Conservation (phyloP, 2,888 invertebrate species). For the Herminia tarsipennalis region DNA sequence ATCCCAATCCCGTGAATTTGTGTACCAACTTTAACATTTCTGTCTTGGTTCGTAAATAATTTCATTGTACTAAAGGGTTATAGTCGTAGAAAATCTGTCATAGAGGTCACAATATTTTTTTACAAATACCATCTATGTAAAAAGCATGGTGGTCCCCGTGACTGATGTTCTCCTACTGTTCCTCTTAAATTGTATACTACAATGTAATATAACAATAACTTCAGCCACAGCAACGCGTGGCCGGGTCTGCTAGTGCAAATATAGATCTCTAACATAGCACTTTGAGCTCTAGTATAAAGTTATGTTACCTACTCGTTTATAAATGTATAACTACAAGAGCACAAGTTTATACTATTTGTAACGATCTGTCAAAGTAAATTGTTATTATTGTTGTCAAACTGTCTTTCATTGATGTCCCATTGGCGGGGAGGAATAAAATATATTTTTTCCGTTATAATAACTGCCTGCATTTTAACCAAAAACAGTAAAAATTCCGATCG, state of each 20-base stretch:
- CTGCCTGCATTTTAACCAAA: no score
- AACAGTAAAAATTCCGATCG: no score
- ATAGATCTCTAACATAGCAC: no score
- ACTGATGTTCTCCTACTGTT: not conserved
- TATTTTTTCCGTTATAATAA: no score
- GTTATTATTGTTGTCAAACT: no score
- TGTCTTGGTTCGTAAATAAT: conserved; percentile 22
- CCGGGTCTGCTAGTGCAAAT: conserved; percentile 1
- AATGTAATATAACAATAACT: not conserved
- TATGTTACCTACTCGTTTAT: no score
- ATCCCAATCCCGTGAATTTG: conserved; percentile 30
- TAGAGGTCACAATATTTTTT: not conserved
- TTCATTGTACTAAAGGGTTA: conserved; percentile 10
- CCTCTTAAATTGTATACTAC: not conserved
- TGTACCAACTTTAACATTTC: conserved; percentile 30
- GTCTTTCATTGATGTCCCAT: no score
- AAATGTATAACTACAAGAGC: no score
- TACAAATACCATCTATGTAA: conserved; percentile 1
- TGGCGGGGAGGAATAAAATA: no score
- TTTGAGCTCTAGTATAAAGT: no score
- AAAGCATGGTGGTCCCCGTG: not conserved
- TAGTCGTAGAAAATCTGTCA: conserved; percentile 6
- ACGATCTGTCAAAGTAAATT: no score
- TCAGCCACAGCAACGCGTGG: conserved; percentile 1
- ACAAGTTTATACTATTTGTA: no score